phyloP scores from a whole-genome alignment of 2,113 vertebrate species.

The Trochalopteron elliotii region DNA sequence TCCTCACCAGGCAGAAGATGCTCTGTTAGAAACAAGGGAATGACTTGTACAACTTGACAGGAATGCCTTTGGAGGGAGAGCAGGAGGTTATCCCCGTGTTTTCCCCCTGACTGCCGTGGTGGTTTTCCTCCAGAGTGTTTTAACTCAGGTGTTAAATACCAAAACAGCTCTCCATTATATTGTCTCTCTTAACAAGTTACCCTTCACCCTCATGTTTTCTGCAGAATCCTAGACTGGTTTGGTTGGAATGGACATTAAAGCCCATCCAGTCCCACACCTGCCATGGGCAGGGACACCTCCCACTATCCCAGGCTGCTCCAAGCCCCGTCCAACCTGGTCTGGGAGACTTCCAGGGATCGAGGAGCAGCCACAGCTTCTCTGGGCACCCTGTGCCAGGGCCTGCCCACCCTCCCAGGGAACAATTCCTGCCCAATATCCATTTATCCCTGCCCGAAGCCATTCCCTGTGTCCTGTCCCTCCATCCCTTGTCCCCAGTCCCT shows the following conservation, averaged over 20 bases:
- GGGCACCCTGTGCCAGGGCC: neutral
- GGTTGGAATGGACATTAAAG: neutral
- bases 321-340: neutral
- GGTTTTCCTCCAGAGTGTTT: neutral
- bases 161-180: neutral
- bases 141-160: neutral
- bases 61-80: neutral
- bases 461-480: neutral
- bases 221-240: neutral
- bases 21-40: neutral
- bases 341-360: neutral
- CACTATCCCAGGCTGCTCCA: neutral
- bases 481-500: neutral
- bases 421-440: neutral
- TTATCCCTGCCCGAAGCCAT: neutral
- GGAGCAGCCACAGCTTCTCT: neutral
- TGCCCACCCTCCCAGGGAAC: neutral
- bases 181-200: neutral
- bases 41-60: rapidly evolving
- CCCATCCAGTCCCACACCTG: rapidly evolving
- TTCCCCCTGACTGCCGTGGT: neutral
- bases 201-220: neutral
- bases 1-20: neutral
- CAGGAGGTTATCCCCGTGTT: neutral
- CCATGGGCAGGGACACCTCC: neutral